Conservation (phyloP, 2,113 vertebrate species). For the Pseudorectes ferrugineus region DNA sequence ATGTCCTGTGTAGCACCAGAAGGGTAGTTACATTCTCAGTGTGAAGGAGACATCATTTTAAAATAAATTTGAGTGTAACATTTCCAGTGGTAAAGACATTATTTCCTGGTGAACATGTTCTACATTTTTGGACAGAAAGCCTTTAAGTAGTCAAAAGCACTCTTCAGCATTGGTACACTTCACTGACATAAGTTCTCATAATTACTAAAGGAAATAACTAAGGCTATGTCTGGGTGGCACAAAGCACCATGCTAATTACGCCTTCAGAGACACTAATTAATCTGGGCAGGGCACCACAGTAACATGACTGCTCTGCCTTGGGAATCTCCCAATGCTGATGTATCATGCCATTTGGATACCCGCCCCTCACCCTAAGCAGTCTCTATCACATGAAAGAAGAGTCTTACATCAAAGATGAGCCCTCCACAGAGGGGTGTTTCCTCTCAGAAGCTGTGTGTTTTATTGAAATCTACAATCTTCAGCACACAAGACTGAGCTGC, state of each 20-base stretch:
- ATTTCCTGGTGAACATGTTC: not conserved
- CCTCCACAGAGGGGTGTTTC: fast-evolving
- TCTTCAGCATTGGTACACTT: not conserved
- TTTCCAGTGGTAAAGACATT: not conserved
- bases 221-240: not conserved
- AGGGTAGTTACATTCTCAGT: not conserved
- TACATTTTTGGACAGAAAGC: not conserved
- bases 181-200: not conserved
- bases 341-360: not conserved
- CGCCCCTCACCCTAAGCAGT: too few relatives aligned
- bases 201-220: not conserved
- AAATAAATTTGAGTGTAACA: not conserved
- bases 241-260: slow-evolving; percentile 9
- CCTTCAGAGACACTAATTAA: slow-evolving; percentile 9
- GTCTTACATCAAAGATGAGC: not conserved
- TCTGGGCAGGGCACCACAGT: not conserved
- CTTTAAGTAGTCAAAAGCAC: not conserved
- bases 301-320: not conserved
- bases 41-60: not conserved
- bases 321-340: not conserved
- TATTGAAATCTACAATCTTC: not conserved
- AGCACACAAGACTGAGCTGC: not conserved
- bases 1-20: not conserved
- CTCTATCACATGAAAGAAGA: not conserved
- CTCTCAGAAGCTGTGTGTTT: not conserved